Evolutionary conservation across 2,113 vertebrate genomes (phyloP).

Genomic region (Fukomys damarensis): DNA sequence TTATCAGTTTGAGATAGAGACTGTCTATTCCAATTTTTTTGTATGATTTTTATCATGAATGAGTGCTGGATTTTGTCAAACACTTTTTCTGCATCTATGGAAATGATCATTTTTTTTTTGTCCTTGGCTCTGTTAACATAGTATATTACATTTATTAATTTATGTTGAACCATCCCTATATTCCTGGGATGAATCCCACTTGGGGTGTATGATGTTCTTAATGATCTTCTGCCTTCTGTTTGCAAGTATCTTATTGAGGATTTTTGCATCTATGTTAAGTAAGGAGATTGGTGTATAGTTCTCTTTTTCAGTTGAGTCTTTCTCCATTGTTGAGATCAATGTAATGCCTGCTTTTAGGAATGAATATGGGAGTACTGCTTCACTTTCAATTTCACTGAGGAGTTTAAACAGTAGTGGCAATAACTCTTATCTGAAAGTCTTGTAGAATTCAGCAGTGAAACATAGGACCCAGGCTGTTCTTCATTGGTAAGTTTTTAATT

Average conservation of each 20-base stretch:
- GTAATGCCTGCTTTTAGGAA: not conserved
- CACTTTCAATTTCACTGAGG: not conserved
- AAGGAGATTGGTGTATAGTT: not conserved
- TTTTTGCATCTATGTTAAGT: not conserved
- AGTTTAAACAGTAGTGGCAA: not conserved
- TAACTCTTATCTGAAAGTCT: not conserved
- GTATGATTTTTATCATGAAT: not conserved
- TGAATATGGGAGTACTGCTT: not conserved
- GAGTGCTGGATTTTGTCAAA: not conserved
- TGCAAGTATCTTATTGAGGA: not conserved
- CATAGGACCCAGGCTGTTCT: not conserved
- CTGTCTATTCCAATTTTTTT: not conserved
- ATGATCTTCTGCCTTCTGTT: not conserved
- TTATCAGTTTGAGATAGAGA: not conserved
- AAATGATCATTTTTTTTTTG: not conserved
- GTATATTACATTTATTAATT: not conserved
- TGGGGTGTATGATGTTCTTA: not conserved
- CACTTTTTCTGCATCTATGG: not conserved
- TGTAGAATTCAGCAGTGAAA: not conserved
- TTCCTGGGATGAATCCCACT: not conserved
- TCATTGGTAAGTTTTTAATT: not conserved
- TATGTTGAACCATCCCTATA: not conserved
- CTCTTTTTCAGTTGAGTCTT: not conserved
- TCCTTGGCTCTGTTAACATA: not conserved
- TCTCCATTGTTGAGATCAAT: not conserved